Conservation (phyloP, 2,113 vertebrate genomes). For the Gobius niger region DNA sequence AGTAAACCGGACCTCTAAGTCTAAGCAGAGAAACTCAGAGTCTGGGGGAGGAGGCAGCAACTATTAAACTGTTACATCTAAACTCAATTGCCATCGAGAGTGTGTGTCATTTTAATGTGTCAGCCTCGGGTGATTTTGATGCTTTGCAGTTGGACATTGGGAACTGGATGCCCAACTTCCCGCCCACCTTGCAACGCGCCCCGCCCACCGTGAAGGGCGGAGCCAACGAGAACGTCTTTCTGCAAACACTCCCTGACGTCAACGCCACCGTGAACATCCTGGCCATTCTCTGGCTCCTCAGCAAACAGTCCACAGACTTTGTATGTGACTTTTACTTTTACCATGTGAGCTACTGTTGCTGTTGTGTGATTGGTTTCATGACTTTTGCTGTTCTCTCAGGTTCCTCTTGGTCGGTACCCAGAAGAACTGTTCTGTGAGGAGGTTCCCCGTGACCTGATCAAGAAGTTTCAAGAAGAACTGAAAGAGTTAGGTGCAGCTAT, state of each 20-base stretch:
- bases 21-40: too few relatives aligned
- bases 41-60: too few relatives aligned
- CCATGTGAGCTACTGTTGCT: not conserved
- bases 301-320: constrained; percentile 54
- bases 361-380: not conserved
- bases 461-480: constrained; percentile 30
- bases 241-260: constrained; percentile 47
- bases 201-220: constrained; percentile 59
- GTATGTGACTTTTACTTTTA: constrained; percentile 43
- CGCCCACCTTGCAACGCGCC: constrained; percentile 46
- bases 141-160: constrained; percentile 58
- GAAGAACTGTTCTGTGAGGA: constrained; percentile 34
- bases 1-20: too few relatives aligned
- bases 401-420: constrained; percentile 23
- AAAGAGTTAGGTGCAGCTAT: not conserved
- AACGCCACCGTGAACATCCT: constrained; percentile 36
- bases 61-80: too few relatives aligned
- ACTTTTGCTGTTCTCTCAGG: constrained; percentile 8
- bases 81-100: too few relatives aligned
- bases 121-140: too few relatives aligned
- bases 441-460: constrained; percentile 7
- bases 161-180: constrained; percentile 67
- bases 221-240: constrained; percentile 34
- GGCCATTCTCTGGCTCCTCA: constrained; percentile 48
- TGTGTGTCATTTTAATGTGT: too few relatives aligned